These are phyloP conservation scores for Papilio polytes DNA, from an alignment of 1,140 invertebrate species.

Conservation along the genomic window DNA sequence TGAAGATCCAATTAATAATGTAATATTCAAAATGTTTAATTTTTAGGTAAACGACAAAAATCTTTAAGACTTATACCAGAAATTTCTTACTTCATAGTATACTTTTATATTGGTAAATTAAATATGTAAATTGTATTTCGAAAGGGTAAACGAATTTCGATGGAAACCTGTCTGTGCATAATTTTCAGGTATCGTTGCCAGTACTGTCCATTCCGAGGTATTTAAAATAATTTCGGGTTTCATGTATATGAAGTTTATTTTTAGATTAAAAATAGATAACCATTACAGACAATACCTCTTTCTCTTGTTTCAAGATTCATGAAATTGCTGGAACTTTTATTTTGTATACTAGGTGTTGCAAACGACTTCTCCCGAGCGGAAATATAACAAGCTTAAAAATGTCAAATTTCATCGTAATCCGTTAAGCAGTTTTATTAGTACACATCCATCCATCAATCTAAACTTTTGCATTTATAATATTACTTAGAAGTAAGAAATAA, in stretches of 20 bases:
- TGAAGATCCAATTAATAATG: too few relatives aligned
- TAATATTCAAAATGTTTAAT: too few relatives aligned
- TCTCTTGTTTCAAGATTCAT: too few relatives aligned
- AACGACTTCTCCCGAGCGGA: too few relatives aligned
- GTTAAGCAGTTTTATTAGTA: too few relatives aligned
- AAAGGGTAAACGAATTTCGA: conserved; percentile 22
- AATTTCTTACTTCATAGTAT: neutral
- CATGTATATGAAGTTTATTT: neutral
- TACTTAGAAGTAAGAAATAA: too few relatives aligned
- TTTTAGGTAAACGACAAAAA: neutral
- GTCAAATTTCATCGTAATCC: too few relatives aligned
- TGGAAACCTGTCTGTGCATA: conserved; percentile 15
- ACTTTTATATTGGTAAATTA: conserved; percentile 1
- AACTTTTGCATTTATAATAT: too few relatives aligned
- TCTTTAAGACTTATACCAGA: neutral
- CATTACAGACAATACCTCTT: neutral
- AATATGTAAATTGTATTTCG: conserved; percentile 15
- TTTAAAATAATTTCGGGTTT: neutral
- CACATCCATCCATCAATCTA: too few relatives aligned
- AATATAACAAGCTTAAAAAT: too few relatives aligned
- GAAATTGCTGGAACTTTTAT: too few relatives aligned
- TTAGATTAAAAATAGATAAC: neutral
- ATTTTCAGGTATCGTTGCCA: conserved; percentile 3
- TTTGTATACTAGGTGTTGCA: too few relatives aligned
- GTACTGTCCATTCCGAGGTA: neutral